These are phyloP conservation scores for Tamias sibiricus DNA, from an alignment of 2,113 vertebrate species.

Conservation along the genomic window DNA sequence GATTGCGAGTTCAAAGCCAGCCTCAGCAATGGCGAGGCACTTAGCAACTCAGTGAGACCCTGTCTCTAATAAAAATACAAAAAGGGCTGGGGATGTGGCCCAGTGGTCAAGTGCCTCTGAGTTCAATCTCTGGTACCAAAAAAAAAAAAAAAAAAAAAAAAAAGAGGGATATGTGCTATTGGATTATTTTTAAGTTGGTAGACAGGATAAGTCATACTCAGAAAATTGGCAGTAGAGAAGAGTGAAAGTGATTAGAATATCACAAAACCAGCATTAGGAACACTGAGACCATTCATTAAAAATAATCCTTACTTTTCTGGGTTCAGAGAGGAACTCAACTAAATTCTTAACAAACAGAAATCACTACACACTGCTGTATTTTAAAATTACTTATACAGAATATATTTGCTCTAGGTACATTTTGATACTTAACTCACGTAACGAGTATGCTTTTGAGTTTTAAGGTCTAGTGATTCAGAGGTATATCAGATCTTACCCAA, in stretches of 20 bases:
- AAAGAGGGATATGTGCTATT: not conserved
- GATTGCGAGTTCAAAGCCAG: too few species aligned
- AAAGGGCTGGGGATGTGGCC: too few species aligned
- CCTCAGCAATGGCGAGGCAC: too few species aligned
- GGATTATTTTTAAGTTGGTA: not conserved
- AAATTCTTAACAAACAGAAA: not conserved
- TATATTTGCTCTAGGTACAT: not conserved
- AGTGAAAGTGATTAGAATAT: not conserved
- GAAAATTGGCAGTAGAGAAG: not conserved
- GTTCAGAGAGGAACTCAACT: not conserved
- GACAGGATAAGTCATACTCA: not conserved
- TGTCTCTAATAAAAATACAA: too few species aligned
- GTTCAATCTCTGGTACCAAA: too few species aligned
- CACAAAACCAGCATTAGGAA: not conserved
- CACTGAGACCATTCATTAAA: not conserved
- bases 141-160: too few species aligned
- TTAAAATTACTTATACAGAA: not conserved
- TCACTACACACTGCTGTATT: not conserved
- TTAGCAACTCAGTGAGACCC: too few species aligned
- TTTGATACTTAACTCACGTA: constrained; percentile 5
- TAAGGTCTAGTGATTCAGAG: not conserved
- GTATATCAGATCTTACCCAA: not conserved
- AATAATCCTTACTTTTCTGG: not conserved
- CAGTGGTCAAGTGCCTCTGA: too few species aligned
- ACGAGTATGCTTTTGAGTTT: not conserved